These are phyloP conservation scores for Cinara cedri DNA, from an alignment of 2,888 invertebrate species.

Conservation along the genomic window DNA sequence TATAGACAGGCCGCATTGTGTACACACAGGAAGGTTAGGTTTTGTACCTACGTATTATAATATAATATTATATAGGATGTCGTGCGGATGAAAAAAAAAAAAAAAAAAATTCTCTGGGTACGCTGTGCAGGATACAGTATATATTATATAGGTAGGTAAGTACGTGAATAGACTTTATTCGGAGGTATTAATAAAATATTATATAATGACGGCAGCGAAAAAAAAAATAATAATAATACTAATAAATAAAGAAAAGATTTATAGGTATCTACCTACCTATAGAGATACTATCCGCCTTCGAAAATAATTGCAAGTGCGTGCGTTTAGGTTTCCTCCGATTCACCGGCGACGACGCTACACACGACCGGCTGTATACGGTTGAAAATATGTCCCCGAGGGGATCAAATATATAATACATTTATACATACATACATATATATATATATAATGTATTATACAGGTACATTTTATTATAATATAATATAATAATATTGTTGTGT, in stretches of 20 bases:
- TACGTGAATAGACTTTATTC: constrained; percentile 42
- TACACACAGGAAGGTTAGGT: too few species aligned
- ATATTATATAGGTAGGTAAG: not conserved
- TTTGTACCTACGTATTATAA: too few species aligned
- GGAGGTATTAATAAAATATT: constrained; percentile 41
- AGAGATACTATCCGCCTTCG: too few species aligned
- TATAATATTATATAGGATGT: too few species aligned
- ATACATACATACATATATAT: not conserved
- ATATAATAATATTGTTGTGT: too few species aligned
- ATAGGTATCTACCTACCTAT: not conserved
- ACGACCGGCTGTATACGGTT: too few species aligned
- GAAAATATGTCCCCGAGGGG: not conserved
- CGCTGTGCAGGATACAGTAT: too few species aligned
- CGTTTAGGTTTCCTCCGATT: constrained; percentile 20
- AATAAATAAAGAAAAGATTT: constrained; percentile 14
- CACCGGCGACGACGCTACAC: not conserved
- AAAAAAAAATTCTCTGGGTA: too few species aligned
- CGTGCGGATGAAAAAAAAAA: not conserved
- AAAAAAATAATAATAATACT: not conserved
- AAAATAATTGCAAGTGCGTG: not conserved
- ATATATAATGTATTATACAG: not conserved
- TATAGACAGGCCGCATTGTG: too few species aligned
- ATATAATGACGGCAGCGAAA: too few species aligned
- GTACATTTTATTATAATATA: too few species aligned
- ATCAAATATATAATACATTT: constrained; percentile 4